These are phyloP conservation scores for Drosophila suboccidentalis DNA, from an alignment of 2,888 invertebrate species.

Conservation along the genomic window DNA sequence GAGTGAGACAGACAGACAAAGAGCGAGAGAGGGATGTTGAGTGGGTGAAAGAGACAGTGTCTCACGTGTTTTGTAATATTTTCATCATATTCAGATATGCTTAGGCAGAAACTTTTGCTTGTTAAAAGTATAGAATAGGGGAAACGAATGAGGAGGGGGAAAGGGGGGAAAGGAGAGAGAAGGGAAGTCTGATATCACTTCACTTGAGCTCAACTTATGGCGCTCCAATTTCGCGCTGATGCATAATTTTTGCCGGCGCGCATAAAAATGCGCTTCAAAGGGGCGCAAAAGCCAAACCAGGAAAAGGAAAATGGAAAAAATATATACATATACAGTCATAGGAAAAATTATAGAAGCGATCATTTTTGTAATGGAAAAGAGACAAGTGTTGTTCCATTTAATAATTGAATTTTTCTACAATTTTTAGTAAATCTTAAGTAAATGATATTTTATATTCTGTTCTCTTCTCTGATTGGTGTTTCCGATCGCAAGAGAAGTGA, in stretches of 20 bases:
- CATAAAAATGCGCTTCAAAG: slow-evolving; percentile 78
- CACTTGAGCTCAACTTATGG: slow-evolving; percentile 72
- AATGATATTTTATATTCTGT: no score
- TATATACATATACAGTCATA: neutral
- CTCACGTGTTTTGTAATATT: slow-evolving; percentile 62
- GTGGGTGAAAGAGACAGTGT: slow-evolving; percentile 1
- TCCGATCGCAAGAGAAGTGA: no score
- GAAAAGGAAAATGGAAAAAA: slow-evolving; percentile 46
- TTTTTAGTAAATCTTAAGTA: no score
- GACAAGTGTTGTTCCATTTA: no score
- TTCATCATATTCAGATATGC: slow-evolving; percentile 52
- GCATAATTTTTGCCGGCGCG: slow-evolving; percentile 72
- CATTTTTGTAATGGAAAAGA: no score
- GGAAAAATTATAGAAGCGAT: no score
- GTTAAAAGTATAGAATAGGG: neutral
- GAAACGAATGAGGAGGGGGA: neutral
- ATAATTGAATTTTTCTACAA: no score
- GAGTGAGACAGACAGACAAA: neutral
- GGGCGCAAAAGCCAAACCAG: slow-evolving; percentile 64
- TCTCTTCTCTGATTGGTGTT: no score
- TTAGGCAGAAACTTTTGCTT: slow-evolving; percentile 21
- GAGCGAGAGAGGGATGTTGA: neutral
- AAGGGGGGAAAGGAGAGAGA: neutral
- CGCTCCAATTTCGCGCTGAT: slow-evolving; percentile 81
- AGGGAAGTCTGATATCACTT: slow-evolving; percentile 48